phyloP scores from a whole-genome alignment of 1,140 invertebrate species.

The Lutraria rhynchaena region DNA sequence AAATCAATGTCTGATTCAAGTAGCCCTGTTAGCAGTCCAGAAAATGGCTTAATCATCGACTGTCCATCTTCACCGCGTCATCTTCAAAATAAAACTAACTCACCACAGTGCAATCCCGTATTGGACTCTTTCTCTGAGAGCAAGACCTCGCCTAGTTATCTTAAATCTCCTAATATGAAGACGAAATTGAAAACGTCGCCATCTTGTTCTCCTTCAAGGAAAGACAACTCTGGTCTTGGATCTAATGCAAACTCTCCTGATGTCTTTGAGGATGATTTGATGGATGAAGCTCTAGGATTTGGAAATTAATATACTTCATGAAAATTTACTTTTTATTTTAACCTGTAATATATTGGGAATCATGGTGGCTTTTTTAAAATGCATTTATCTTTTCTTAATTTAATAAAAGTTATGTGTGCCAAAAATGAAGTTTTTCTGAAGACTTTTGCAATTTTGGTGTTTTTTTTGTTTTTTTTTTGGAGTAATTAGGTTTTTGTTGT shows the following conservation, averaged over 20 bases:
- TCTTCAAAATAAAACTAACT: conserved; percentile 48
- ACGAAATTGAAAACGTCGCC: conserved; percentile 79
- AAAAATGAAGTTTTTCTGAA: neutral
- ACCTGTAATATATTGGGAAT: neutral
- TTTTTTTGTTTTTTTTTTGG: no score
- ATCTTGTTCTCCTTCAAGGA: conserved; percentile 79
- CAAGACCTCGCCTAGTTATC: conserved; percentile 9
- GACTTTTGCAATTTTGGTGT: no score
- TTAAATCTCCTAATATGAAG: conserved; percentile 34
- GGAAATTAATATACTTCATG: conserved; percentile 25
- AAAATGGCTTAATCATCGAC: conserved; percentile 80
- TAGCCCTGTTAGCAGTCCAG: conserved; percentile 79
- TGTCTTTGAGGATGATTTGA: conserved; percentile 93
- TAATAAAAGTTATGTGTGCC: no score
- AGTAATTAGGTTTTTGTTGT: no score
- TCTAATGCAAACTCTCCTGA: conserved; percentile 86
- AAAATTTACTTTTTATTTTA: neutral
- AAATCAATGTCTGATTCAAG: conserved; percentile 61
- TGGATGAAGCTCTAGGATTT: conserved; percentile 89
- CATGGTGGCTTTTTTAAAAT: neutral
- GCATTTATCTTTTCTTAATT: neutral
- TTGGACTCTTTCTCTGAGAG: conserved; percentile 9
- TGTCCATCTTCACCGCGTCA: conserved; percentile 69
- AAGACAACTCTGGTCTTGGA: conserved; percentile 78
- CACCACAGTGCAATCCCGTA: conserved; percentile 41